These are phyloP conservation scores for Meghimatium bilineatum DNA, from an alignment of 2,888 invertebrate species.

Conservation along the genomic window DNA sequence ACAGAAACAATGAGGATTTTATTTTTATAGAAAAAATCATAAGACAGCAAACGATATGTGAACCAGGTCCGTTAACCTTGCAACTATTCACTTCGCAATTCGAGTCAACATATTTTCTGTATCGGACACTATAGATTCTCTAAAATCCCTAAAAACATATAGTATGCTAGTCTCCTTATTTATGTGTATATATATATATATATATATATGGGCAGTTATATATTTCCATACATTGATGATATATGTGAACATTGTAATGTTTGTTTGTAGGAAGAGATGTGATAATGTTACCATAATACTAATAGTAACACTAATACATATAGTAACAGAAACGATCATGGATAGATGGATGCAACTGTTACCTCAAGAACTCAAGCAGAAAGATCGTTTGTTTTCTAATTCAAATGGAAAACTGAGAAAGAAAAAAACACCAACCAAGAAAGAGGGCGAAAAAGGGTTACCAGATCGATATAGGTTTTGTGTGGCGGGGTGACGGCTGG, in stretches of 20 bases:
- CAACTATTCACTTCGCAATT: too few relatives aligned
- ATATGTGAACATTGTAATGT: not conserved
- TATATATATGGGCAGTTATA: not conserved
- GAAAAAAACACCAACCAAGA: not conserved
- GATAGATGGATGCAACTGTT: not conserved
- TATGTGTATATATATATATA: not conserved
- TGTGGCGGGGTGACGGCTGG: not conserved
- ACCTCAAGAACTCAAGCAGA: constrained; percentile 4
- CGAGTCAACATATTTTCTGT: too few relatives aligned
- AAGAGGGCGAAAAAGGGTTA: constrained; percentile 7
- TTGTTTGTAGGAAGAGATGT: not conserved
- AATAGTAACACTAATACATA: not conserved
- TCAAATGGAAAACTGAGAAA: not conserved
- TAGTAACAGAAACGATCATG: not conserved
- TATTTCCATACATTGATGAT: not conserved
- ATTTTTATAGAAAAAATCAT: too few relatives aligned
- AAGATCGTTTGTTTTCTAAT: not conserved
- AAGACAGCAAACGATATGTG: too few relatives aligned
- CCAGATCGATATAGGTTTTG: not conserved
- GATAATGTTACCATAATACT: too few relatives aligned
- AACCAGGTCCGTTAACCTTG: too few relatives aligned
- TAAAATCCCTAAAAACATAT: too few relatives aligned
- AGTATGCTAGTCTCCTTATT: too few relatives aligned
- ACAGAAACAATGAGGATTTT: too few relatives aligned
- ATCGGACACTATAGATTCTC: too few relatives aligned